Base-by-base conservation (phyloP, 2,888 invertebrate species). In the Diadromus collaris region DNA sequence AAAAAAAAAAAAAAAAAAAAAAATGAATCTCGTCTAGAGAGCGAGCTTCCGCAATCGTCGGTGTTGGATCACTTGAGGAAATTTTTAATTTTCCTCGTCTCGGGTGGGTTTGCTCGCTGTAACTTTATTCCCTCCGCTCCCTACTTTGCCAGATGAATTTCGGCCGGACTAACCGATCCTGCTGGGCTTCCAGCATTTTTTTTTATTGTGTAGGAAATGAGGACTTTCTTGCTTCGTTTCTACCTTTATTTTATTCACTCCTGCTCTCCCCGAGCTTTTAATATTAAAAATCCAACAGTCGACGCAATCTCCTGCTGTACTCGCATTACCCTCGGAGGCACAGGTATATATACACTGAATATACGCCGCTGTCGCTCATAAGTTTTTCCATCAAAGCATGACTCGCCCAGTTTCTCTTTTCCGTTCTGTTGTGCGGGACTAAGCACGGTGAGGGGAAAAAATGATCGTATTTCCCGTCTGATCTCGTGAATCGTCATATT, bases 51-150 rank as follows among this genome's bases (percentile, higher is more conserved):
- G 48, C 69, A 70, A 64, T 44, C 54, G 70, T 71, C 38, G 48
- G 44, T 21, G 64, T 27, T 21, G 61, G 61, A 71, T 71, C 65
- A 32, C 65, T 51, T 21, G 24, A 79, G 65, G 56, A 58, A 73
- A 69, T 69, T 76, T 76, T 79, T 69, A 68, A 79, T 79, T 73
- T 76, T 46, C 44, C 58, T 64, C 76, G 13, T 65, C 51, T 51
- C 38, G 63, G 24, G 13, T 41, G 44, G 27, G 16, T 63, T 63
- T 34, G 21, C 60, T 16, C 41, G 19, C 21, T 24, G 24, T 19
- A 48, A 51, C 51, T 51, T 24, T 51, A 51, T 24, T 51, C 24
- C 51, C 24, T 2, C 21, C 24, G 10, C 21, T 21, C 10, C 10
- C 67, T 16, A 54, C 34, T 54, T 54, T 51, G 24, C 54, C 9